Evolutionary conservation across 1,140 invertebrate genomes (phyloP).

Genomic region (Aphaenogaster ashmeadi): DNA sequence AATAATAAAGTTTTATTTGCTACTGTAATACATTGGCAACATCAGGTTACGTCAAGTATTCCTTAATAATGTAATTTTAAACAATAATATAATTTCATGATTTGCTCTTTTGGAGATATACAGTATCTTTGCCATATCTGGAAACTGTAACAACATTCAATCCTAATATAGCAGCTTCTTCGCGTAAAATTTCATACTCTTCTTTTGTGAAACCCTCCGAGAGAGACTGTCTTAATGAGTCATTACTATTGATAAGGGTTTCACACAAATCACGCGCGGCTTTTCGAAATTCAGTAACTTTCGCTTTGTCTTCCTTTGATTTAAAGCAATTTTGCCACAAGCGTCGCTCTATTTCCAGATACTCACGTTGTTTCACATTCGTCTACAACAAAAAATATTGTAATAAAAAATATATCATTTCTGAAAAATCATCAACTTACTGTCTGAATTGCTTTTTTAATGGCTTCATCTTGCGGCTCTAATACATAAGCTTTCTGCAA

Average conservation of each 20-base stretch:
- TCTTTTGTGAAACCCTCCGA: constrained; percentile 78
- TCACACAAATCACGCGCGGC: constrained; percentile 76
- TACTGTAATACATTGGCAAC: too few relatives aligned
- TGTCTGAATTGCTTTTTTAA: constrained; percentile 72
- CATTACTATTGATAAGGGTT: constrained; percentile 66
- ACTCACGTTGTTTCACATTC: constrained; percentile 74
- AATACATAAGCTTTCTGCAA: constrained; percentile 73
- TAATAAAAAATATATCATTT: background rate
- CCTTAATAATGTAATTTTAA: background rate
- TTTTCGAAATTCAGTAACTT: constrained; percentile 71
- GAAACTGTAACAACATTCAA: constrained; percentile 69
- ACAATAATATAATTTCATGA: background rate
- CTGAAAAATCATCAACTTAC: constrained; percentile 63
- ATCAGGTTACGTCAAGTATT: too few relatives aligned
- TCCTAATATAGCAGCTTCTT: constrained; percentile 76
- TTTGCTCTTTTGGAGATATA: constrained; percentile 75
- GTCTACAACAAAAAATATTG: constrained; percentile 64
- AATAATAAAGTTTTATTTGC: too few relatives aligned
- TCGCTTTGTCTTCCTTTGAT: constrained; percentile 31
- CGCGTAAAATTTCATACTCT: constrained; percentile 74
- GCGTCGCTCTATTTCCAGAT: constrained; percentile 70
- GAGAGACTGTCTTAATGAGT: constrained; percentile 73
- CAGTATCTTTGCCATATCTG: constrained; percentile 76
- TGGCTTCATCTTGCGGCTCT: constrained; percentile 67
- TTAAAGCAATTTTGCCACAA: constrained; percentile 80